These are phyloP conservation scores for Trachythela sp. DNA, from an alignment of 64 coral and sea anemone species.

Conservation along the genomic window DNA sequence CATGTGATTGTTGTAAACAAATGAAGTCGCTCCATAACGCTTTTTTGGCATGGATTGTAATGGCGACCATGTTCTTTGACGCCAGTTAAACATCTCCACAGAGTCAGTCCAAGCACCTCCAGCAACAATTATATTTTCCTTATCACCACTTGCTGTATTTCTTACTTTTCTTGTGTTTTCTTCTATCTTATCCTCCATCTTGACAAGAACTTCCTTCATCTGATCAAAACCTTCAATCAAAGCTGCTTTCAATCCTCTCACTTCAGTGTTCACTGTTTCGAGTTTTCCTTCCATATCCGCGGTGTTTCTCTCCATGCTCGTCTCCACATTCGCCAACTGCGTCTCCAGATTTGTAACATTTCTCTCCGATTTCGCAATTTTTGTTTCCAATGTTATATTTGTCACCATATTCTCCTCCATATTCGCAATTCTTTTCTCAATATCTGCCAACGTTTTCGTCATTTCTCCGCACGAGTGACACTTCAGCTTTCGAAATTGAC, in stretches of 20 bases:
- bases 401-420: neutral
- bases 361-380: too few relatives aligned
- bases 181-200: neutral
- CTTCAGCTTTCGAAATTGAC: neutral
- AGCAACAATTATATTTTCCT: slow-evolving; percentile 4
- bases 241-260: neutral
- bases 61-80: neutral
- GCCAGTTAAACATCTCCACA: neutral
- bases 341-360: too few relatives aligned
- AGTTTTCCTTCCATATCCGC: neutral
- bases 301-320: neutral
- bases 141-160: neutral
- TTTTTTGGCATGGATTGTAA: neutral
- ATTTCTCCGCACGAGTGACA: neutral
- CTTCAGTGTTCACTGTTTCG: neutral
- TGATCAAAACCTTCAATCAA: neutral
- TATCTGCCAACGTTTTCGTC: neutral
- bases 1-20: neutral
- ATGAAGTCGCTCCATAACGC: neutral
- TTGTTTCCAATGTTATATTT: neutral
- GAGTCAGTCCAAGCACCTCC: neutral
- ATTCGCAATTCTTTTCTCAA: neutral
- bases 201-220: neutral
- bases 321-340: too few relatives aligned
- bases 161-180: neutral